Evolutionary conservation across 2,113 vertebrate species (phyloP).

Genomic region (Mormyrus lacerda): DNA sequence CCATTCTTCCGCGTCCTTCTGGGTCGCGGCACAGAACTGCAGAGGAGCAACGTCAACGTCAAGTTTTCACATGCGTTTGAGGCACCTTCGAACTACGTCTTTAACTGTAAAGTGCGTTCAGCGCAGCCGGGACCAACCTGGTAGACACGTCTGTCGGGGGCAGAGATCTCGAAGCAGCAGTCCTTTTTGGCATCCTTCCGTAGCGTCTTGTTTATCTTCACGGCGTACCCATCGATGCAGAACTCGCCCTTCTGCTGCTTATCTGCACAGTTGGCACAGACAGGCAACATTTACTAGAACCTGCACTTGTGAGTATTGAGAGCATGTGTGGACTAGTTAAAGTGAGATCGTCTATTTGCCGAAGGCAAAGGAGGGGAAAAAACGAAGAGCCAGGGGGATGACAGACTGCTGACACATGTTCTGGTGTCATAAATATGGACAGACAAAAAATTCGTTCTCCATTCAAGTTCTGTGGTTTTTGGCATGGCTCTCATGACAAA

Average conservation of each 20-base stretch:
- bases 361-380: not conserved
- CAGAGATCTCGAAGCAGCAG: constrained; percentile 92
- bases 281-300: not conserved
- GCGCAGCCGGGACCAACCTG: constrained; percentile 64
- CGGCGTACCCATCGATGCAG: constrained; percentile 78
- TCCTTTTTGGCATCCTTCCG: constrained; percentile 92
- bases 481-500: not conserved
- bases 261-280: constrained; percentile 56
- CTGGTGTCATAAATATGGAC: not conserved
- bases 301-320: not conserved
- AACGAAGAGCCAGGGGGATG: not conserved
- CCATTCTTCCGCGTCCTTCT: constrained; percentile 89
- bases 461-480: not conserved
- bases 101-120: not conserved
- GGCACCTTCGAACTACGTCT: not conserved
- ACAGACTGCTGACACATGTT: not conserved
- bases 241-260: constrained; percentile 99
- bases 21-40: constrained; percentile 86
- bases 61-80: not conserved
- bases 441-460: not conserved
- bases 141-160: constrained; percentile 90
- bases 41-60: constrained; percentile 8
- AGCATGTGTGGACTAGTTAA: not conserved
- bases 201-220: constrained; percentile 82
- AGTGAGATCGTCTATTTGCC: not conserved